Percentiles rank a stretch among this genome's conserved stretches.
These are phyloP conservation scores for Stenotaenia linearis DNA, from an alignment of 2,888 invertebrate species.

Conservation along the genomic window DNA sequence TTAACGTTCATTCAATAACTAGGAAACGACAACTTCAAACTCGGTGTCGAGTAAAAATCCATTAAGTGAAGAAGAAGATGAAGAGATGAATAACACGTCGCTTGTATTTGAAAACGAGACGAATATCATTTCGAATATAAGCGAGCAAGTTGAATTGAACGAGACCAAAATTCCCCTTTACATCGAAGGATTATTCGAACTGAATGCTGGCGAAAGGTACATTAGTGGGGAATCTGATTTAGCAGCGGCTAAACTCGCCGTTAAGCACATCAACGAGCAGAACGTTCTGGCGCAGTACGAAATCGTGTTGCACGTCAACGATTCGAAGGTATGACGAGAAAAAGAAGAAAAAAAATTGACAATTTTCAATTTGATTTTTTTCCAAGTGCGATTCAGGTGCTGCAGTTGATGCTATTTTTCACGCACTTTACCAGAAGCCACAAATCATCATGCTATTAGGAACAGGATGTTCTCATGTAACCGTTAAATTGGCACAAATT, in stretches of 20 bases:
- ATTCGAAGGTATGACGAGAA: background rate
- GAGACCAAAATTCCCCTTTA: background rate
- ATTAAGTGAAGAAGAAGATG: background rate
- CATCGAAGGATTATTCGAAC: background rate
- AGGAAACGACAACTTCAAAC: background rate
- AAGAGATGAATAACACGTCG: background rate
- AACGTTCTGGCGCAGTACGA: background rate
- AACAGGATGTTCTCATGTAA: slow-evolving; percentile 85
- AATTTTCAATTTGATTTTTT: background rate
- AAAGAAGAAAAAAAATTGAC: background rate
- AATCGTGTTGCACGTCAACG: background rate
- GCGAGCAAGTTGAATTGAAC: background rate
- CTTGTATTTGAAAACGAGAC: background rate
- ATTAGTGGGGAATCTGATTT: background rate
- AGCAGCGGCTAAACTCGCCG: background rate
- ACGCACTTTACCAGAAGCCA: slow-evolving; percentile 73
- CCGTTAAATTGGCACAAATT: slow-evolving; percentile 82
- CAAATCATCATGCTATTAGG: slow-evolving; percentile 71
- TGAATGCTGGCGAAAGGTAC: background rate
- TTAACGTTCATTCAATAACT: no score
- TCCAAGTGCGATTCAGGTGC: slow-evolving; percentile 85
- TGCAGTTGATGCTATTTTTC: slow-evolving; percentile 84
- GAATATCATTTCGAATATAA: background rate
- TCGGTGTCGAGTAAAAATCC: background rate
- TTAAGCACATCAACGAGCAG: background rate